Conservation (phyloP, 2,888 invertebrate species). For the Chloromyia formosa region DNA sequence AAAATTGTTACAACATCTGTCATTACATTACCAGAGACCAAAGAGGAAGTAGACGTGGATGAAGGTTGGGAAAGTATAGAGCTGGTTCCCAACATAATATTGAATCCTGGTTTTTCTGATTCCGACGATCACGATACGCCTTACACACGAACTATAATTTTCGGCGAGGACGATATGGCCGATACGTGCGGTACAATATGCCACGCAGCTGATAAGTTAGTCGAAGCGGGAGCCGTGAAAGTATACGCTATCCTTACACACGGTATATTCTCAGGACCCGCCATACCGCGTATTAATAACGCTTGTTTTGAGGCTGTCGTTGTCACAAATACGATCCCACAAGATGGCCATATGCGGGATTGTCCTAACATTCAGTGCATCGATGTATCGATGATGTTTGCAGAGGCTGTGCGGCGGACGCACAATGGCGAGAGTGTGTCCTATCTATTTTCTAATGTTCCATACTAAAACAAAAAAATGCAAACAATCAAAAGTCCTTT, state of each 20-base stretch:
- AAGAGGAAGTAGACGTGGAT: too few species aligned
- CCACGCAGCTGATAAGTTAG: constrained; percentile 85
- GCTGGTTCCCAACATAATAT: too few species aligned
- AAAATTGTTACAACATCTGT: too few species aligned
- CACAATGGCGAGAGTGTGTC: constrained; percentile 99
- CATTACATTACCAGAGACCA: too few species aligned
- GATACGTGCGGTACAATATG: constrained; percentile 92
- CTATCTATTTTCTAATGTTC: constrained; percentile 98
- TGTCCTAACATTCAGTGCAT: constrained; percentile 92
- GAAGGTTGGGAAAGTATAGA: too few species aligned
- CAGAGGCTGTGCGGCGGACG: constrained; percentile 97
- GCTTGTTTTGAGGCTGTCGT: constrained; percentile 89
- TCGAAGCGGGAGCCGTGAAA: constrained; percentile 84
- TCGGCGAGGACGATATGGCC: constrained; percentile 81
- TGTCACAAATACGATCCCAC: constrained; percentile 92
- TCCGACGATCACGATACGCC: constrained; percentile 58
- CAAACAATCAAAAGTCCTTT: constrained; percentile 15
- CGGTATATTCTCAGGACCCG: constrained; percentile 90
- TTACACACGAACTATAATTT: constrained; percentile 55
- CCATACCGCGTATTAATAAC: constrained; percentile 84
- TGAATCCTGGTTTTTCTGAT: constrained; percentile 81
- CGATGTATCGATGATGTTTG: constrained; percentile 99
- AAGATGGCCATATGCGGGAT: constrained; percentile 84
- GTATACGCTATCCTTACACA: constrained; percentile 89
- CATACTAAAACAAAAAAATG: constrained; percentile 77